Base-by-base conservation (phyloP, 30 jellyfish, hydroid and myxozoan genomes). In the Turritopsis dohrnii region DNA sequence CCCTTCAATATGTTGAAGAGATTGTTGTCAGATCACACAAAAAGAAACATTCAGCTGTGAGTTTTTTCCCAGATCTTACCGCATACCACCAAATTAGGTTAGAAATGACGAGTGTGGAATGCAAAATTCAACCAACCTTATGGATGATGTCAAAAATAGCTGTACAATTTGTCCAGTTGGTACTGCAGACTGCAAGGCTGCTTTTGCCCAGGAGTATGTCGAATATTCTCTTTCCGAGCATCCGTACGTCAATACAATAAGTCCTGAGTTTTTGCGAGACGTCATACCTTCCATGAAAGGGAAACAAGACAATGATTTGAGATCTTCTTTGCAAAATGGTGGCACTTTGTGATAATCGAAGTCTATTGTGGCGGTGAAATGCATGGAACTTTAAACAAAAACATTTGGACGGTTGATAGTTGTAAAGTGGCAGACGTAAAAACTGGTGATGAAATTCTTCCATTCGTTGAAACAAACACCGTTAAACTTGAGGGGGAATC, bases 21-120 rank as follows among this genome's bases (percentile, higher is more conserved):
- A 27, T 69, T 19, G 22, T n/a, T 69, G 30, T 69, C 8, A 27
- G 19, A 19, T 16, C 19, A 19, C 9, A 7, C 22, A 69, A 69
- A n/a, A 69, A 19, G 30, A 23, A 69, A 69, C 31, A 7, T 23
- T n/a, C 28, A 69, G 22, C 17, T n/a, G 23, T 69, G 4, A 69
- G 28, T 16, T 69, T n/a, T 69, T n/a, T 69, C 28, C 28, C 8
- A n/a, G 22, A 69, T 21, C 9, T 69, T 9, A 19, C 16, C 16
- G 22, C 9, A 27, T 69, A 69, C 19, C 77, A 8, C 22, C 22
- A 1, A 7, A 0, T n/a, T n/a, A 69, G 77, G 22, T 27, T 69
- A n/a, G 22, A 23, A 69, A 9, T n/a, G 77, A n/a, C 19, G 77
- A 19, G 30, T 69, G 77, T 69, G 77, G 31, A 69, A n/a, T 69